Conservation (phyloP, 2,113 vertebrate genomes). For the Alligator mississippiensis region DNA sequence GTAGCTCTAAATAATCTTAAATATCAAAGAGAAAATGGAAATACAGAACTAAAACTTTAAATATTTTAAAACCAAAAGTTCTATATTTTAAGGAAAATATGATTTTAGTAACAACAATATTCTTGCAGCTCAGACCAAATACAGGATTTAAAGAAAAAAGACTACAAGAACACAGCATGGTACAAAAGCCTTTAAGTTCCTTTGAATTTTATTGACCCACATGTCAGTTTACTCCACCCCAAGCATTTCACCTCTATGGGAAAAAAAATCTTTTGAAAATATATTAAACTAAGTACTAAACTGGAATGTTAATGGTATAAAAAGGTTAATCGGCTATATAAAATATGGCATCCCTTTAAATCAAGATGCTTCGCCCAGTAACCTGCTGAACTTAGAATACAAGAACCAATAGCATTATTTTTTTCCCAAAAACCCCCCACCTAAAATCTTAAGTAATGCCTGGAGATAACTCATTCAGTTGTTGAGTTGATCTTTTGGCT, state of each 20-base stretch:
- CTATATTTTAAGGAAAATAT: neutral
- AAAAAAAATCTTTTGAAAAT: conserved; percentile 33
- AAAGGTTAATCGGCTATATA: conserved; percentile 10
- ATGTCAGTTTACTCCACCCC: conserved; percentile 57
- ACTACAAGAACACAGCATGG: conserved; percentile 46
- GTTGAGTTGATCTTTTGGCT: too few species aligned
- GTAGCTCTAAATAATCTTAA: neutral
- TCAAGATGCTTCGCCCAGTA: neutral
- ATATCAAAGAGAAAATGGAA: neutral
- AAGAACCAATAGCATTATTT: neutral
- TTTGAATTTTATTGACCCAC: conserved; percentile 54
- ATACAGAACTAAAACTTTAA: neutral
- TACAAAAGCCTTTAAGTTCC: conserved; percentile 51
- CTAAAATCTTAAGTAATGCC: neutral
- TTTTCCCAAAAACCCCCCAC: neutral
- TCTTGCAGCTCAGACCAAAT: conserved; percentile 5
- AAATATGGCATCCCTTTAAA: neutral
- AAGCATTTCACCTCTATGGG: conserved; percentile 43
- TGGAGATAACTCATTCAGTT: neutral
- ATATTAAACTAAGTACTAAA: conserved; percentile 6
- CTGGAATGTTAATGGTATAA: neutral
- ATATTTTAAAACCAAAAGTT: neutral
- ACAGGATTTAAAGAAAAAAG: conserved; percentile 25
- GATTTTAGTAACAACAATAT: conserved; percentile 21
- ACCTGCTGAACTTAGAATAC: neutral